phyloP scores from a whole-genome alignment of 2,797 vertebrate genomes.

The Coregonus sp. region DNA sequence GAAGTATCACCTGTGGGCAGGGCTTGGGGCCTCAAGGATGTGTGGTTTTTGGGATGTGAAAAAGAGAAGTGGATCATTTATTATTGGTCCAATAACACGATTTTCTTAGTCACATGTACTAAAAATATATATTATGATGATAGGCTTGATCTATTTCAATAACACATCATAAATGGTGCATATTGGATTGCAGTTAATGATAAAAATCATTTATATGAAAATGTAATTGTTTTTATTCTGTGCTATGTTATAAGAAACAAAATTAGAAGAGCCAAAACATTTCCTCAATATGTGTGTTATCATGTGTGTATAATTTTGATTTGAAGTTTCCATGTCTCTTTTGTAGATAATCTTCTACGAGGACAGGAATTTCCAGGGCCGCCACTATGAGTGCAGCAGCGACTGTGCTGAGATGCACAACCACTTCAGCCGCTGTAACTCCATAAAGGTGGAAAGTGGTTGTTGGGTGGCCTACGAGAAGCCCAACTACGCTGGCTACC shows the following conservation, averaged over 20 bases:
- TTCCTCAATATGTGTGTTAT: not conserved
- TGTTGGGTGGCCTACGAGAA: constrained; percentile 82
- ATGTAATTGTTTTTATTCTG: not conserved
- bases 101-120: not conserved
- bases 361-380: constrained; percentile 80
- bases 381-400: constrained; percentile 72
- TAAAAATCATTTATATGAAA: too few species aligned
- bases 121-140: not conserved
- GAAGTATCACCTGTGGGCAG: not conserved
- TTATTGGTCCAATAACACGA: not conserved
- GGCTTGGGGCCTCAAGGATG: not conserved
- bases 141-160: not conserved
- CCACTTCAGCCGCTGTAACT: constrained; percentile 79
- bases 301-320: not conserved
- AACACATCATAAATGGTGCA: not conserved
- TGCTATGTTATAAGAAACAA: not conserved
- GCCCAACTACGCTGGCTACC: constrained; percentile 76
- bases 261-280: not conserved
- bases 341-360: constrained; percentile 79
- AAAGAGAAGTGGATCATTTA: not conserved
- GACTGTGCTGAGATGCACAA: constrained; percentile 76
- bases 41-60: not conserved
- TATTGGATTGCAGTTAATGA: not conserved
- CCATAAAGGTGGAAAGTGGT: constrained; percentile 75
- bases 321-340: constrained; percentile 6